Conservation (phyloP, 2,113 vertebrate genomes). For the Naja naja region DNA sequence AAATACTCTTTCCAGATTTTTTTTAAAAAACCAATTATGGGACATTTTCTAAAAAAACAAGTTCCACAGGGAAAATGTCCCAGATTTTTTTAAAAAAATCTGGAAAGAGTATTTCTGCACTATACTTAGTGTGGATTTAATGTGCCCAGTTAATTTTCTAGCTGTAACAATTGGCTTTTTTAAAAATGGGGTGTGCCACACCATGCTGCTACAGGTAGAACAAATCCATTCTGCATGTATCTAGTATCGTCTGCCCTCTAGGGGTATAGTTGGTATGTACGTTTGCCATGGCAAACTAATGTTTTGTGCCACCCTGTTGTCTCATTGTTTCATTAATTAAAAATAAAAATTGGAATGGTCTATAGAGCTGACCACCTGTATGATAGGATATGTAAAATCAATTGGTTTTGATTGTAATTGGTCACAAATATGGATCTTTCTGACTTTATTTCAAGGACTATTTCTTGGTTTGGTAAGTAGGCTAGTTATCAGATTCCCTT, state of each 20-base stretch:
- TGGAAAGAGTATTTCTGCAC: too few relatives aligned
- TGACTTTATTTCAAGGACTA: neutral
- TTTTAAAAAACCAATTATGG: neutral
- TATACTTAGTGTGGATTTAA: neutral
- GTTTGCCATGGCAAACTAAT: neutral
- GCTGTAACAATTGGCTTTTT: slow-evolving; percentile 36
- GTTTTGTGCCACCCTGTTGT: neutral
- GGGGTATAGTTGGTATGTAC: neutral
- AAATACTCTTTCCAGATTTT: neutral
- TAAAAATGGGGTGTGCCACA: neutral
- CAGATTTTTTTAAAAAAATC: too few relatives aligned
- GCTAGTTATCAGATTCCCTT: neutral
- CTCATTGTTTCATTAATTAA: rapidly evolving
- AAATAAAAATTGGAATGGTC: neutral
- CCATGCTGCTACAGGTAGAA: slow-evolving; percentile 15
- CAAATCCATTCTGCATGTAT: slow-evolving; percentile 7
- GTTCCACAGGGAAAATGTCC: neutral
- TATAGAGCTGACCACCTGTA: neutral
- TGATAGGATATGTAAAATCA: neutral
- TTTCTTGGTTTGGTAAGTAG: neutral
- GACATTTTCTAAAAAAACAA: neutral
- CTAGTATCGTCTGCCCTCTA: neutral
- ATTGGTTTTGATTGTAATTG: neutral
- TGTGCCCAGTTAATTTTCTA: neutral
- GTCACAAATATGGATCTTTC: neutral